Conservation (phyloP, 1,140 invertebrate species). For the Drosophila sulfurigaster region DNA sequence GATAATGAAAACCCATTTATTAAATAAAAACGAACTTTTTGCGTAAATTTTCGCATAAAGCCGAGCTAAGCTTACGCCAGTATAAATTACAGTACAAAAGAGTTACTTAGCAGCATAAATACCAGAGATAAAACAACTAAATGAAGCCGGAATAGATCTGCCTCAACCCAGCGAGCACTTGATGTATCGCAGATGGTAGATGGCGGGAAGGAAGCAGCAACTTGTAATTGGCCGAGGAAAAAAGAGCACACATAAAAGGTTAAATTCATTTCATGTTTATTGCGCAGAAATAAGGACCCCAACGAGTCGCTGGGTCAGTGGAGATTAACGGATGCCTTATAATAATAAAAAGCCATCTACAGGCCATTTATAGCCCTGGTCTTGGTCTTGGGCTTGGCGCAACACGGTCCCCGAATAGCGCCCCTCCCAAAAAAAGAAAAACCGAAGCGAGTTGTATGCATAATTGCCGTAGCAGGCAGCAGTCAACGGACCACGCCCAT, state of each 20-base stretch:
- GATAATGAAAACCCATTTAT: neutral
- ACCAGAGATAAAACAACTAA: conserved; percentile 5
- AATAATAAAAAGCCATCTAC: conserved; percentile 44
- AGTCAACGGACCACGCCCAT: conserved; percentile 31
- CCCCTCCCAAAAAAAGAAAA: conserved; percentile 21
- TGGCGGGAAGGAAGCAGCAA: neutral
- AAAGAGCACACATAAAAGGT: conserved; percentile 50
- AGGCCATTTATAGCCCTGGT: conserved; percentile 48
- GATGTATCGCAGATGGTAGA: neutral
- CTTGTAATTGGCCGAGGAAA: conserved; percentile 26
- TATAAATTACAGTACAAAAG: neutral
- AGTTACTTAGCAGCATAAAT: conserved; percentile 9
- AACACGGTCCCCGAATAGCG: conserved; percentile 63
- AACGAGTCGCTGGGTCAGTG: conserved; percentile 28
- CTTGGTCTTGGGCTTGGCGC: conserved; percentile 10
- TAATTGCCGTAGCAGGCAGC: conserved; percentile 53
- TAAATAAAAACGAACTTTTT: no score
- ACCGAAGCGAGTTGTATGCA: conserved; percentile 34
- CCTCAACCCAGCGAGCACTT: neutral
- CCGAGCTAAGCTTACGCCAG: neutral
- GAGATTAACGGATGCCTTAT: conserved; percentile 53
- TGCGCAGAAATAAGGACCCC: conserved; percentile 37
- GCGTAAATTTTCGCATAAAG: neutral
- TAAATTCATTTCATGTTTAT: conserved; percentile 66
- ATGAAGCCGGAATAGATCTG: neutral